Percentiles rank a stretch among this genome's conserved stretches.
phyloP scores from a whole-genome alignment of 2,797 vertebrate species.

The Typhlichthys subterraneus region DNA sequence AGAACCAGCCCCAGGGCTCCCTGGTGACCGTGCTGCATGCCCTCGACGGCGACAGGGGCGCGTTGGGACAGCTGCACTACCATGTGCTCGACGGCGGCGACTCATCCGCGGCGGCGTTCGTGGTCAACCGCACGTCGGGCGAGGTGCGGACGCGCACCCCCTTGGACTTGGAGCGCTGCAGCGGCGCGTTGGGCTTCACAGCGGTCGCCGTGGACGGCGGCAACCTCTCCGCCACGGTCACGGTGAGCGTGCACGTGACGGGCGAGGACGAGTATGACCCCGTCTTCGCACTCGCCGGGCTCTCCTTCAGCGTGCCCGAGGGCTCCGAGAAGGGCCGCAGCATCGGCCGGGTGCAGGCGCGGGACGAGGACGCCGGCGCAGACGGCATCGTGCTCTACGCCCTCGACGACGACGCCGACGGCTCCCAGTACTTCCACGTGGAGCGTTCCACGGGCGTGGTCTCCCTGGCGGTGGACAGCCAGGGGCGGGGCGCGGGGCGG shows the following conservation, averaged over 20 bases:
- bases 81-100: slow-evolving; percentile 74
- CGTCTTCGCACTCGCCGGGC: slow-evolving; percentile 84
- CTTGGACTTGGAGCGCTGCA: slow-evolving; percentile 89
- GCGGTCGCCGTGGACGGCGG: slow-evolving; percentile 87
- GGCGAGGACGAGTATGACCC: slow-evolving; percentile 97
- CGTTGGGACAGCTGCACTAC: slow-evolving; percentile 87
- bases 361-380: slow-evolving; percentile 90
- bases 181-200: slow-evolving; percentile 83
- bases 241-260: slow-evolving; percentile 87
- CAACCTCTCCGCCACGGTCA: slow-evolving; percentile 92
- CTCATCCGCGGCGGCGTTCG: slow-evolving; percentile 74
- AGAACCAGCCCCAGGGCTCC: slow-evolving; percentile 91
- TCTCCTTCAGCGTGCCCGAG: slow-evolving; percentile 90
- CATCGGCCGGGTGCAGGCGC: slow-evolving; percentile 90
- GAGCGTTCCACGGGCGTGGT: slow-evolving; percentile 90
- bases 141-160: slow-evolving; percentile 81
- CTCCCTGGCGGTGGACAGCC: slow-evolving; percentile 87
- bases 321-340: slow-evolving; percentile 87
- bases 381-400: slow-evolving; percentile 93
- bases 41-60: slow-evolving; percentile 85
- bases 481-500: slow-evolving; percentile 67
- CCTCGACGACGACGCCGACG: slow-evolving; percentile 75
- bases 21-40: slow-evolving; percentile 90
- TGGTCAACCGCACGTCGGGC: slow-evolving; percentile 87
- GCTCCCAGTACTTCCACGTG: slow-evolving; percentile 89